Evolutionary conservation across 2,888 invertebrate species (phyloP).

Genomic region (Volucella bombylans): DNA sequence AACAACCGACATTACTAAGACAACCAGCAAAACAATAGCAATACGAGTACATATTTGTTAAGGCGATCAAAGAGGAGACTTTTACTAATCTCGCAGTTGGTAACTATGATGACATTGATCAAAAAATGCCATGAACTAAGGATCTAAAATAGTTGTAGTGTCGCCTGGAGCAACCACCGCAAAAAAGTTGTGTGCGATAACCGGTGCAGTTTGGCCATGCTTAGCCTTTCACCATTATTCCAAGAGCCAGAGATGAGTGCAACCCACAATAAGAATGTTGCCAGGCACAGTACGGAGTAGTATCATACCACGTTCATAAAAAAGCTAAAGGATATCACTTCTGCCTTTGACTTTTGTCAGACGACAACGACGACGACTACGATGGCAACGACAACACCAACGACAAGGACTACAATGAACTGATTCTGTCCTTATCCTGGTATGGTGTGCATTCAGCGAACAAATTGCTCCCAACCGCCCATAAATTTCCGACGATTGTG

Average conservation of each 20-base stretch:
- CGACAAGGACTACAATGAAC: not conserved
- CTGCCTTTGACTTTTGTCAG: constrained; percentile 54
- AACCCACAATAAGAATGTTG: constrained; percentile 37
- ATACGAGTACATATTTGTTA: constrained; percentile 26
- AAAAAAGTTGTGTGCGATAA: constrained; percentile 44
- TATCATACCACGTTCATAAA: not conserved
- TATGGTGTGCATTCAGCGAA: constrained; percentile 63
- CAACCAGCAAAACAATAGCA: constrained; percentile 19
- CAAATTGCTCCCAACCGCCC: constrained; percentile 76
- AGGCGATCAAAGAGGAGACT: constrained; percentile 22
- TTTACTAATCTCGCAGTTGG: constrained; percentile 34
- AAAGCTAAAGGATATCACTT: constrained; percentile 48
- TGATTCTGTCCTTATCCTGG: not conserved
- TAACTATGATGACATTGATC: constrained; percentile 59
- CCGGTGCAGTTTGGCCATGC: constrained; percentile 57
- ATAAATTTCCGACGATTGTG: constrained; percentile 75
- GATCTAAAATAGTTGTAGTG: constrained; percentile 51
- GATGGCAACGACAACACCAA: not conserved
- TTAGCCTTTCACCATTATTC: constrained; percentile 54
- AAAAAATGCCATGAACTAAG: constrained; percentile 54
- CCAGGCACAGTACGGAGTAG: constrained; percentile 2
- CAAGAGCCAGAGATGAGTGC: not conserved
- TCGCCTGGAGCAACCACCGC: constrained; percentile 26
- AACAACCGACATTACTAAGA: not conserved
- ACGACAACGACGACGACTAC: constrained; percentile 16